Percentiles rank a stretch among this genome's conserved stretches.
phyloP scores from a whole-genome alignment of 2,113 vertebrate species.

The Haplochromis vanheusdeni region DNA sequence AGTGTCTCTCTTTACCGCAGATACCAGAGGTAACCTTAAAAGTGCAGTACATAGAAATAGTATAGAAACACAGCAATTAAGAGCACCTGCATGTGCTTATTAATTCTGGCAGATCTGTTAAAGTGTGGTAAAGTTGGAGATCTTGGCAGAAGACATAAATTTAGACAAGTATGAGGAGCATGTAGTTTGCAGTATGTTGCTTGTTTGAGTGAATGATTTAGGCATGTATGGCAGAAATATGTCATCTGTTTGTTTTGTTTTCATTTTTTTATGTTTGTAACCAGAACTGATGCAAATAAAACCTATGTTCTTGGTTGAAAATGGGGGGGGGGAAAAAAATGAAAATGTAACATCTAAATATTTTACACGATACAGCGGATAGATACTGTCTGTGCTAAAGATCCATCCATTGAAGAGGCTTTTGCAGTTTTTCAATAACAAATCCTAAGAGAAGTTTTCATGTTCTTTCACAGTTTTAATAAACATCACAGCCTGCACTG shows the following conservation, averaged over 20 bases:
- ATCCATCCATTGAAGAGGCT: constrained; percentile 35
- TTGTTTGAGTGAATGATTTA: neutral
- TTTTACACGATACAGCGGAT: constrained; percentile 58
- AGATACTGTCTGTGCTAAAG: constrained; percentile 48
- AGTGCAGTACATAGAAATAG: neutral
- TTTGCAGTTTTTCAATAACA: constrained; percentile 62
- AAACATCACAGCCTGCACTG: constrained; percentile 71
- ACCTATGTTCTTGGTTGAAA: neutral
- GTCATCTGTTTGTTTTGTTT: neutral
- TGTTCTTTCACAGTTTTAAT: constrained; percentile 74
- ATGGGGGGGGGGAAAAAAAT: neutral
- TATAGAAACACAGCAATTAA: neutral
- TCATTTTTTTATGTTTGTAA: neutral
- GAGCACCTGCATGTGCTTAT: neutral
- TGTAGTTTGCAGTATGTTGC: neutral
- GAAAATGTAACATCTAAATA: constrained; percentile 39
- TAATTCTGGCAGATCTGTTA: neutral
- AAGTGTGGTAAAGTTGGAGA: neutral
- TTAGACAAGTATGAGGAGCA: neutral
- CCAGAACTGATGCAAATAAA: neutral
- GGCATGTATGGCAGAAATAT: constrained; percentile 2
- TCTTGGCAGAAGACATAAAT: neutral
- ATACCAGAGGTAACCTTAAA: constrained; percentile 31
- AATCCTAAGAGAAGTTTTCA: constrained; percentile 67
- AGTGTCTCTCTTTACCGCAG: neutral